Base-by-base conservation (phyloP, 2,888 invertebrate species). In the Monopis laevigella region DNA sequence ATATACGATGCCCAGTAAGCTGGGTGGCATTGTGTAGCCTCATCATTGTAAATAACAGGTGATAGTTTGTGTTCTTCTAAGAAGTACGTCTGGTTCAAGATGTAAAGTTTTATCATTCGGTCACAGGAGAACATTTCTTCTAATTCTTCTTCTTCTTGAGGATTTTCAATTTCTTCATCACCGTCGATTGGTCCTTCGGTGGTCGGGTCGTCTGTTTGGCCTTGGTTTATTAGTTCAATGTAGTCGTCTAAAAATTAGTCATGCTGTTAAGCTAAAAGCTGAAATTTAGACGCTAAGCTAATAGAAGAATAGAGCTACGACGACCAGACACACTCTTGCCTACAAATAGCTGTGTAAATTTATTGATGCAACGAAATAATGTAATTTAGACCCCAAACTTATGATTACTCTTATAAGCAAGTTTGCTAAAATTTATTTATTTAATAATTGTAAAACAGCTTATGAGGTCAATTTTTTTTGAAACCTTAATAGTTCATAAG, bases 1-100 rank as follows among this genome's bases (percentile, higher is more conserved):
- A 94, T 86, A 55, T 86, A 83, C 48, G 89, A 85, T 1, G 90
- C 85, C 65, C 86, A 88, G 61, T 88, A 92, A 2, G 73, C 60
- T 0, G 77, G 75, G 40, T 64, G 57, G 42, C 80, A 80, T 0
- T 55, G 53, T 0, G 62, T 62, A 1, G 55, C 50, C 24, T 59
- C 52, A 17, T 73, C 69, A 43, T 65, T 63, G 7, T 52, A 52
- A 0, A 72, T 62, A 0, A 68, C 59, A 3, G 65, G 68, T 1
- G 58, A 53, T n/a, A 62, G 52, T 2, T 67, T 69, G 48, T 59
- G 59, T 0, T 59, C 56, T 27, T 67, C 59, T 44, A 81, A 63
- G 48, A 83, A 82, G 43, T 80, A 68, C 2, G 74, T 69, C 48
- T 88, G 86, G 49, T 89, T 85, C 48, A 90, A 62, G 39, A 87